phyloP scores from a whole-genome alignment of 2,797 vertebrate genomes.

The Apodemus agrarius region DNA sequence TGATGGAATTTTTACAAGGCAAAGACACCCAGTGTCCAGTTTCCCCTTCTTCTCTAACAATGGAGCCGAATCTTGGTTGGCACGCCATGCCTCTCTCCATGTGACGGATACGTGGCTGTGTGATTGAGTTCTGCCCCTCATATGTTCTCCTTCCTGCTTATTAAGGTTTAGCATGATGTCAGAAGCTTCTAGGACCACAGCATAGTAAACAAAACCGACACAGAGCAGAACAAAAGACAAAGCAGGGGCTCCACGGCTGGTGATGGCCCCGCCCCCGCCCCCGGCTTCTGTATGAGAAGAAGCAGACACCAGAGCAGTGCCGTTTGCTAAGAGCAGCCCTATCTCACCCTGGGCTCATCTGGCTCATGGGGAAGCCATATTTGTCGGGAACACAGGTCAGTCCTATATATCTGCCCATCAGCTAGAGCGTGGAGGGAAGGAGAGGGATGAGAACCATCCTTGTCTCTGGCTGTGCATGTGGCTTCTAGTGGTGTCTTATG shows the following conservation, averaged over 20 bases:
- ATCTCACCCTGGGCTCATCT: not conserved
- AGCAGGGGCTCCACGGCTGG: not conserved
- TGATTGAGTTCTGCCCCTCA: not conserved
- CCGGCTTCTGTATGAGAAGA: not conserved
- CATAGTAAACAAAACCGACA: not conserved
- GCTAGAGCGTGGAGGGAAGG: not conserved
- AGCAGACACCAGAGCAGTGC: fast-evolving
- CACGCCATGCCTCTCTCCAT: fast-evolving
- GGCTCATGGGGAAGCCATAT: fast-evolving
- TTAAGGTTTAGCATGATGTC: not conserved
- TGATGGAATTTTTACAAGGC: not conserved
- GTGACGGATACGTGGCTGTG: not conserved
- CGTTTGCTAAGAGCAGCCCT: not conserved
- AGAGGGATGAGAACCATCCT: fast-evolving
- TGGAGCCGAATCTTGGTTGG: not conserved
- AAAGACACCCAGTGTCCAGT: fast-evolving
- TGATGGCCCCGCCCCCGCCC: not conserved
- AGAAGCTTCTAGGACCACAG: not conserved
- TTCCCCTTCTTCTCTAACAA: too few relatives aligned
- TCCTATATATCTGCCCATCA: not conserved
- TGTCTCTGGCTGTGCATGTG: not conserved
- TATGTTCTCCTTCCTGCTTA: not conserved
- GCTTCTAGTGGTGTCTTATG: not conserved
- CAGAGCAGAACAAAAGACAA: not conserved
- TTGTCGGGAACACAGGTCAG: not conserved